Percentiles rank a stretch among this genome's conserved stretches.
These are phyloP conservation scores for Cichladusa arquata DNA, from an alignment of 2,113 vertebrate species.

Conservation along the genomic window DNA sequence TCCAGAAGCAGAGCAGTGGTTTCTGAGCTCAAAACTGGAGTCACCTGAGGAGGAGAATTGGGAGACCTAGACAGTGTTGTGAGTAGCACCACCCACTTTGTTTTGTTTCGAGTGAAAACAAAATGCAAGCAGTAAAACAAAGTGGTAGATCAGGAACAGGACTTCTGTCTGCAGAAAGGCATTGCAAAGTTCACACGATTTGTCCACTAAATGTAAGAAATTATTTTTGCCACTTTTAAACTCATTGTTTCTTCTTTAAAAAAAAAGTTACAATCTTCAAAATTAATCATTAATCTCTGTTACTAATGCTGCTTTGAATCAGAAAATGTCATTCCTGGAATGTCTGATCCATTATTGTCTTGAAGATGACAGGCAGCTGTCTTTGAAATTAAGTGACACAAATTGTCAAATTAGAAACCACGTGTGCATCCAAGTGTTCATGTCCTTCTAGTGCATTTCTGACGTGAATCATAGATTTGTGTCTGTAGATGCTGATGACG, in stretches of 20 bases:
- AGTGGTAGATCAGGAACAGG: background rate
- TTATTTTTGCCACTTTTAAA: background rate
- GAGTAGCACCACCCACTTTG: background rate
- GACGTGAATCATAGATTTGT: background rate
- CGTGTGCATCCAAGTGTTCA: rapidly evolving
- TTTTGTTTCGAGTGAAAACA: background rate
- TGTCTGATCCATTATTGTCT: background rate
- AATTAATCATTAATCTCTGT: background rate
- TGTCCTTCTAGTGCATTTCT: background rate
- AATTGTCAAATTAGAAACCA: background rate
- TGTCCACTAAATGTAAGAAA: background rate
- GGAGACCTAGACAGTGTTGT: background rate
- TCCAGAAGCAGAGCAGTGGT: background rate
- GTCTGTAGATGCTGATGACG: background rate
- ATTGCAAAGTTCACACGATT: background rate
- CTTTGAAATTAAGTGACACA: background rate
- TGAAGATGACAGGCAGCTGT: background rate
- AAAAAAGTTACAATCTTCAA: background rate
- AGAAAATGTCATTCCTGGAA: background rate
- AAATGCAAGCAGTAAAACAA: background rate
- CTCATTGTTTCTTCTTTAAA: background rate
- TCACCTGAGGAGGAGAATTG: background rate
- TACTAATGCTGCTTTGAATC: background rate
- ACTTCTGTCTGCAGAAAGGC: background rate
- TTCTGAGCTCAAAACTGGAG: slow-evolving; percentile 8